Evolutionary conservation across 2,888 invertebrate species (phyloP), one percentile per base, ranked within the genome.

Genomic region (Saturnia japonica): DNA sequence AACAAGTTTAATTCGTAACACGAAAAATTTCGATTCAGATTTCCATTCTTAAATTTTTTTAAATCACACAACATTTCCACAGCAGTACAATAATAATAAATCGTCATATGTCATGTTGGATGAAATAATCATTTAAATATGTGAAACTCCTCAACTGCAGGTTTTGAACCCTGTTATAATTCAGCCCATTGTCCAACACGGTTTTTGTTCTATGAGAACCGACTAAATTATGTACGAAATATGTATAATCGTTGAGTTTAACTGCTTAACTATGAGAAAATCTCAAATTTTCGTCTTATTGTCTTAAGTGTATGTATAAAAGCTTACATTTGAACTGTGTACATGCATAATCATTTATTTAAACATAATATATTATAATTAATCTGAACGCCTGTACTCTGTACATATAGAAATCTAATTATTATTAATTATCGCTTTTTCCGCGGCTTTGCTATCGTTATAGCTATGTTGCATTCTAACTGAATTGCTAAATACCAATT

Each of bases 241-340:
- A 87, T 83, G 88, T 90, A 89, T 93, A 93, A 94, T 93, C 91
- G 91, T 84, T 82, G 71, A 85, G 88, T 90, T 92, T 91, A 92
- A 91, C 88, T 83, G 88, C 89, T 87, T 93, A 94, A 94, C 94
- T 93, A 93, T 94, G 94, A 87, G 94, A 94, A 93, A 91, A 77
- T 86, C 85, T 81, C 80, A 83, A 85, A 87, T 89, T 60, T 91
- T 87, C 81, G 86, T 82, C 86, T 90, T 85, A 92, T 93, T 94
- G 93, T 93, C 47, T 47, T 83, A 84, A 82, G 82, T 80, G 80
- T 60, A 67, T 67, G 72, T 74, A 69, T 75, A 75, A 75, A 76
- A 75, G 72, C 72, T 77, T 74, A 75, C 74, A 76, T 67, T 54
- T 54, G 16, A 51, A n/a, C 40, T 42, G 67, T 43, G 40, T 40